Evolutionary conservation across 1,140 invertebrate genomes (phyloP), one percentile per base, ranked within the genome.

Genomic region (Globodera rostochiensis): DNA sequence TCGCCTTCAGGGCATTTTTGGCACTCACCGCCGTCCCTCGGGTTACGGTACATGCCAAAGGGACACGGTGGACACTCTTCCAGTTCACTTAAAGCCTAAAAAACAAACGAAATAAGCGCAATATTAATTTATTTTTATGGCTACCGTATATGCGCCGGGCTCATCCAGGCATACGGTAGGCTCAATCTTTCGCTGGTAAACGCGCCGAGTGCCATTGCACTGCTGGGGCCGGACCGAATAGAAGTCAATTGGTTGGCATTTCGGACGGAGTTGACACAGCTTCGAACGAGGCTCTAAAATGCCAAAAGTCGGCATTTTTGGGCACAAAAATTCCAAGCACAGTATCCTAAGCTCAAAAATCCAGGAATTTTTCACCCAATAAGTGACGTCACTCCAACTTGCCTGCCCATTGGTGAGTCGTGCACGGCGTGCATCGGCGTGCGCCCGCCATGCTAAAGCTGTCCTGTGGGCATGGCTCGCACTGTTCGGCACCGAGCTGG

Each of bases 201-300:
- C 88, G 80, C 89, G 86, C 6, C 92, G 92, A 90, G 91, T 83
- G 21, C 80, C 90, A 19, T 87, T 81, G 70, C 60, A 64, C 49
- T 82, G 49, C 50, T 91, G 90, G n/a, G 90, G 90, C 80, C 91
- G 90, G 19, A 90, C 85, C 80, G 91, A 90, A 85, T 92, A 93
- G 83, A 91, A 93, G 86, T 93, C 93, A 69, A 89, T 86, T 64
- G 87, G 84, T 2, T 90, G 91, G 87, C 93, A 93, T 0, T 91
- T 86, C 50, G 92, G 92, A 69, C 80, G 69, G 36, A 81, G 80
- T 75, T 64, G n/a, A 47, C 76, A 86, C 77, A 49, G n/a, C 84
- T 85, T 60, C 25, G 57, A 92, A 92, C 79, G 85, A 83, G 69
- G 88, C 77, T 79, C 92, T 90, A 84, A 85, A 91, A 80, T 80